Percentiles rank a stretch among this genome's conserved stretches.
These are phyloP conservation scores for Timema podura DNA, from an alignment of 2,888 invertebrate species.

Conservation along the genomic window DNA sequence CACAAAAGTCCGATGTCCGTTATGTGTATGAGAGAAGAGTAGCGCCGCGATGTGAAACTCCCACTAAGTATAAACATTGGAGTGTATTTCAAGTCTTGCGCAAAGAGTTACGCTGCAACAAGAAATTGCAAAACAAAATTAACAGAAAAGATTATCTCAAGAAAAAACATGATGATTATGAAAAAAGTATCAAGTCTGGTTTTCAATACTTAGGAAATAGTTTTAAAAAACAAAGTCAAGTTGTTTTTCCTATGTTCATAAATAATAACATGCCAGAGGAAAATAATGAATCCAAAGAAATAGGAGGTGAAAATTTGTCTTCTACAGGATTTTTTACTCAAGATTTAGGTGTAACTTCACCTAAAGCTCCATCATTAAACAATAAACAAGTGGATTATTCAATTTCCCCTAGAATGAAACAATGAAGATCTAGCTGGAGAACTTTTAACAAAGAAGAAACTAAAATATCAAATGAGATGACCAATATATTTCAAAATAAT, in stretches of 20 bases:
- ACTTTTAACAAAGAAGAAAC: too few species aligned
- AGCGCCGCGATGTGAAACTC: constrained; percentile 58
- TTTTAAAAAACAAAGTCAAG: constrained; percentile 2
- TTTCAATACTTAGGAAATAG: background rate
- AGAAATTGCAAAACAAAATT: constrained; percentile 15
- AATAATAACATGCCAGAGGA: too few species aligned
- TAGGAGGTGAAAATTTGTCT: too few species aligned
- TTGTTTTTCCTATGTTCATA: background rate
- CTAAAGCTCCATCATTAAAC: too few species aligned
- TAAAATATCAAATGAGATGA: too few species aligned
- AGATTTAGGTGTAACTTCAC: too few species aligned
- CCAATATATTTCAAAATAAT: too few species aligned
- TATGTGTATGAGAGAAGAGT: constrained; percentile 55
- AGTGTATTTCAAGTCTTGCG: constrained; percentile 61
- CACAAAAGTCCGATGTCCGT: constrained; percentile 31
- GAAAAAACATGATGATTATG: constrained; percentile 27
- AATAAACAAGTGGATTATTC: too few species aligned
- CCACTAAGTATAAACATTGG: constrained; percentile 53
- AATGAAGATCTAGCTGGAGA: too few species aligned
- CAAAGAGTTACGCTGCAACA: constrained; percentile 44
- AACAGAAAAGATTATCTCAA: constrained; percentile 21
- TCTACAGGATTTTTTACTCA: too few species aligned
- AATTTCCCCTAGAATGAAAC: too few species aligned
- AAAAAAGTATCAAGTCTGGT: constrained; percentile 21
- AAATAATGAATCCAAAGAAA: too few species aligned